Percentiles rank a stretch among this genome's conserved stretches.
Evolutionary conservation across 2,888 invertebrate species (phyloP).

Genomic region (Drosophila multiciliata): DNA sequence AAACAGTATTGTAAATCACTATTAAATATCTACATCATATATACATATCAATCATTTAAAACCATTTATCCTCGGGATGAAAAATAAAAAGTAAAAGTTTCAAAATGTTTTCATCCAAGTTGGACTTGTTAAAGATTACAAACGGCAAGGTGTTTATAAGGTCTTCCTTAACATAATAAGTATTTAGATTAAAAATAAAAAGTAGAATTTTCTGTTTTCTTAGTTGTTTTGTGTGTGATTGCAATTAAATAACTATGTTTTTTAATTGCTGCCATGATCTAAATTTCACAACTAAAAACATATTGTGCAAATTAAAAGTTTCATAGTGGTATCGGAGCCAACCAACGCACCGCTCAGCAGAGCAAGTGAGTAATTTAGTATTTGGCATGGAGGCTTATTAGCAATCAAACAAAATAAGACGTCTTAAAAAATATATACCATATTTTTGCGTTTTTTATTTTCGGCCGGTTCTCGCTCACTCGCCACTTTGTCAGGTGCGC

Average conservation of each 20-base stretch:
- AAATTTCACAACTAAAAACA: slow-evolving; percentile 75
- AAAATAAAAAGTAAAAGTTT: not conserved
- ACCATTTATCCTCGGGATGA: not conserved
- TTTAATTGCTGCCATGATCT: slow-evolving; percentile 79
- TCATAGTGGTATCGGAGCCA: slow-evolving; percentile 9
- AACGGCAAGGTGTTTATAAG: not conserved
- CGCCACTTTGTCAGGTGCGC: slow-evolving; percentile 19
- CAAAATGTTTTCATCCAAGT: not conserved
- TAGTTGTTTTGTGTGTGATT: slow-evolving; percentile 24
- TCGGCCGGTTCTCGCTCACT: slow-evolving; percentile 31
- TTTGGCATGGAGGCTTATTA: slow-evolving; percentile 40
- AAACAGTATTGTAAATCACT: not conserved
- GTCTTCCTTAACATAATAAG: not conserved
- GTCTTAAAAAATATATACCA: slow-evolving; percentile 29
- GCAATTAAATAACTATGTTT: slow-evolving; percentile 62
- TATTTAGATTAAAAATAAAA: not conserved
- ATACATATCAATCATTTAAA: not conserved
- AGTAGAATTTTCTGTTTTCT: slow-evolving; percentile 9
- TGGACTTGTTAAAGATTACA: not conserved
- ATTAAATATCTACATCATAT: not conserved
- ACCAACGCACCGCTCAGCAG: slow-evolving; percentile 7
- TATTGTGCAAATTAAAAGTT: slow-evolving; percentile 58
- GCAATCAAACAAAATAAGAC: slow-evolving; percentile 24
- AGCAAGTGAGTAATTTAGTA: slow-evolving; percentile 37
- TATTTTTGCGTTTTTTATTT: slow-evolving; percentile 30